phyloP scores from a whole-genome alignment of 1,140 invertebrate genomes.

The Drosophila setifemur region DNA sequence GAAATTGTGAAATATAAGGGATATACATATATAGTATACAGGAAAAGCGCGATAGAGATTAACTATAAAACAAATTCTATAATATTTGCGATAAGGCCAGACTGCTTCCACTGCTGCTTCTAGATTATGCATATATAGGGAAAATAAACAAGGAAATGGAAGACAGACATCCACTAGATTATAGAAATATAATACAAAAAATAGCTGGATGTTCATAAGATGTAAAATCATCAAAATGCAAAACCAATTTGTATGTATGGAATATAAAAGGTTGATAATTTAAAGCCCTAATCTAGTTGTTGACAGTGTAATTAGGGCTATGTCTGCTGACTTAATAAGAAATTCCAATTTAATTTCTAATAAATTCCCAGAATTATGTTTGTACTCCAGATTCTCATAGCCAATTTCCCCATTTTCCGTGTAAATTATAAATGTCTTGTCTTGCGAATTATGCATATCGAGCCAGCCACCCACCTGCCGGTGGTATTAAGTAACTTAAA shows the following conservation, averaged over 20 bases:
- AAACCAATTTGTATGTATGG: too few species aligned
- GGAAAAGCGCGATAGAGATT: neutral
- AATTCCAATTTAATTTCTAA: too few species aligned
- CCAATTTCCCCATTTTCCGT: constrained; percentile 14
- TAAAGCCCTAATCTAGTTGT: too few species aligned
- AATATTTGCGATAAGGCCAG: constrained; percentile 11
- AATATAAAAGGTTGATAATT: too few species aligned
- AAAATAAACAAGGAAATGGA: constrained; percentile 22
- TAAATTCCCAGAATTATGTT: too few species aligned
- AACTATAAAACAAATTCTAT: neutral
- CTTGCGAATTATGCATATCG: too few species aligned
- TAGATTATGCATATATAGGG: neutral
- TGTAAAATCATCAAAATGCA: too few species aligned
- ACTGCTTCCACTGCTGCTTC: neutral
- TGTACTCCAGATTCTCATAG: too few species aligned
- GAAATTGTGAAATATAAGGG: neutral
- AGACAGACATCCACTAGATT: constrained; percentile 9
- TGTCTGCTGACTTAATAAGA: too few species aligned
- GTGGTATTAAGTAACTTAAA: constrained; percentile 18
- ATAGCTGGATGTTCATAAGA: neutral
- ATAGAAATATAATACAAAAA: too few species aligned
- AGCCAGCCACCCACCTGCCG: constrained; percentile 22
- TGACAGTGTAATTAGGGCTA: too few species aligned
- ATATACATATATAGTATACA: neutral
- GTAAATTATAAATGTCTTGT: constrained; percentile 1